Conservation (phyloP, 1,140 invertebrate species). For the Ganaspis sp. region DNA sequence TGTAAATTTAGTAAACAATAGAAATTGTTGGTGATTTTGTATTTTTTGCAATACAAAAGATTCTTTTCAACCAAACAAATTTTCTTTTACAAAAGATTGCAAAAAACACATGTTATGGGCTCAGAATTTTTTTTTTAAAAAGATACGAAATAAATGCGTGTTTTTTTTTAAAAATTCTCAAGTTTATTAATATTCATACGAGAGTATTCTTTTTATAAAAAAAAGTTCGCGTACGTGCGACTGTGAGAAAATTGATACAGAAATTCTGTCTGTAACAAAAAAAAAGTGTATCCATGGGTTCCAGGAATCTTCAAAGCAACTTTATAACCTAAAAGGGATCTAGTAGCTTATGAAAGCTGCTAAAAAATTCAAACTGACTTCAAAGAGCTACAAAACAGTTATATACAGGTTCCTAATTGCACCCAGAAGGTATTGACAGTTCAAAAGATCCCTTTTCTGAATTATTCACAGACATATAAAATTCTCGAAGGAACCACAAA, state of each 20-base stretch:
- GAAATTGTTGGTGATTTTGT: too few relatives aligned
- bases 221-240: too few relatives aligned
- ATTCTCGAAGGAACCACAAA: neutral
- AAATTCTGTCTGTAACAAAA: neutral
- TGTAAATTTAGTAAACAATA: too few relatives aligned
- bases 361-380: slow-evolving; percentile 3
- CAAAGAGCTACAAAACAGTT: slow-evolving; percentile 3
- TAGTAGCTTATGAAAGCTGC: slow-evolving; percentile 7
- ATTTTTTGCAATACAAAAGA: too few relatives aligned
- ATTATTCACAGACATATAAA: neutral
- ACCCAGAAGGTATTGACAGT: slow-evolving; percentile 21
- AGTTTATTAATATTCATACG: too few relatives aligned
- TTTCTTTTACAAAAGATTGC: too few relatives aligned
- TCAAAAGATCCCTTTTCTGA: neutral
- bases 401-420: slow-evolving; percentile 22
- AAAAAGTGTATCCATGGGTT: neutral
- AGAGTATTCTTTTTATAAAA: neutral
- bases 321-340: slow-evolving; percentile 1
- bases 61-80: too few relatives aligned
- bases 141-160: too few relatives aligned
- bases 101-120: too few relatives aligned
- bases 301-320: neutral
- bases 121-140: too few relatives aligned
- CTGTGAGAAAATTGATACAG: neutral
- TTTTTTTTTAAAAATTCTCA: too few relatives aligned